Conservation (phyloP, 2,797 vertebrate genomes). For the Acanthopagrus latus region DNA sequence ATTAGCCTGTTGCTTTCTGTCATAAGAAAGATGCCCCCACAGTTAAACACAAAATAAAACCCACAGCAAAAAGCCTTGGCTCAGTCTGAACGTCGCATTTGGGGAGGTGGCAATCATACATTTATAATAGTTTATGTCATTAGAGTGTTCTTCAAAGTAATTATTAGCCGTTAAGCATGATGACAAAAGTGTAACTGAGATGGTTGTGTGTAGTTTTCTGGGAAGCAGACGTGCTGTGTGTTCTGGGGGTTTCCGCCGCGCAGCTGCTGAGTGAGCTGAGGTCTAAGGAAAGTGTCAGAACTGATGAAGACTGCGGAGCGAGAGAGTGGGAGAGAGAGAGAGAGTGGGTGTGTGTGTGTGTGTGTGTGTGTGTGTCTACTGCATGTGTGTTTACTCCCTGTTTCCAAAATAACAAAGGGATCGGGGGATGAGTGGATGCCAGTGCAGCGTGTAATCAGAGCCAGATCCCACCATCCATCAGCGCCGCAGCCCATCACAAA, state of each 20-base stretch:
- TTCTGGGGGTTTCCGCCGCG: constrained; percentile 21
- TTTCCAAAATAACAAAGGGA: constrained; percentile 70
- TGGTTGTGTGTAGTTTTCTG: constrained; percentile 19
- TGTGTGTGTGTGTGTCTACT: constrained; percentile 25
- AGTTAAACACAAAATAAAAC: constrained; percentile 12
- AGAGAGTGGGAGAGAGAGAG: not conserved
- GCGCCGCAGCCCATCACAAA: constrained; percentile 52
- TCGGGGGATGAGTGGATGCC: constrained; percentile 69
- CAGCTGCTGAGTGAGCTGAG: constrained; percentile 20
- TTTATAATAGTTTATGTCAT: not conserved
- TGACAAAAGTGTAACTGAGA: constrained; percentile 6
- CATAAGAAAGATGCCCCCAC: not conserved
- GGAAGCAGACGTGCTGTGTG: constrained; percentile 17
- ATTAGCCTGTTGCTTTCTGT: constrained; percentile 10
- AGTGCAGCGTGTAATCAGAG: constrained; percentile 76
- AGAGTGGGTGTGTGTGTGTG: not conserved
- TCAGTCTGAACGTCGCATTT: not conserved
- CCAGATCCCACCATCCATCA: constrained; percentile 78
- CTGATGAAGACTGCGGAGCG: constrained; percentile 35
- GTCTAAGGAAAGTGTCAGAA: constrained; percentile 40
- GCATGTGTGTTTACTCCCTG: constrained; percentile 57
- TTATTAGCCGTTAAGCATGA: constrained; percentile 7
- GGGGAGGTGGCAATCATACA: not conserved
- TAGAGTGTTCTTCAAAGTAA: not conserved
- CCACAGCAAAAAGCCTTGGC: constrained; percentile 13